A percentile compares a stretch with the other conserved stretches of the same genome.
Conservation (phyloP, 2,888 invertebrate genomes). For the Cremastinae sp. region DNA sequence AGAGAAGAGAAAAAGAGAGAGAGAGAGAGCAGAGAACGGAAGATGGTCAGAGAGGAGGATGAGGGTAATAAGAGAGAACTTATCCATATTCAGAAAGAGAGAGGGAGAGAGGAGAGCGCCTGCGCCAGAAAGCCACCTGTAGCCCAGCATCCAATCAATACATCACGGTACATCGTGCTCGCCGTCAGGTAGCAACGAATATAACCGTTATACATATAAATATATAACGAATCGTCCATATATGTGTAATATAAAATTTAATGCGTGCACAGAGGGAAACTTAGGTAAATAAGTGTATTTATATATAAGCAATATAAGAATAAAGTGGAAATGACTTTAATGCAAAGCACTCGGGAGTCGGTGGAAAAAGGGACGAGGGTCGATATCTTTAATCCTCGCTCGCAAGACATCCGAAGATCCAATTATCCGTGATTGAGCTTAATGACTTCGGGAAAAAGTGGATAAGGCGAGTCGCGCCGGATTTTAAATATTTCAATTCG, state of each 20-base stretch:
- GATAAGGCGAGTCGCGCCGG: not conserved
- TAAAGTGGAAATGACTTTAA: conserved; percentile 31
- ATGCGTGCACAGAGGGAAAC: no score
- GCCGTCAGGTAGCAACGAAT: conserved; percentile 63
- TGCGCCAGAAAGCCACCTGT: conserved; percentile 78
- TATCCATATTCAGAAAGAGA: conserved; percentile 71
- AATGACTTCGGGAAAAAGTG: conserved; percentile 44
- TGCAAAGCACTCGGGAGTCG: conserved; percentile 3
- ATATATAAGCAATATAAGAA: not conserved
- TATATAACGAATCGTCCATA: not conserved
- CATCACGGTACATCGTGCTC: conserved; percentile 73
- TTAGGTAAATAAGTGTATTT: not conserved
- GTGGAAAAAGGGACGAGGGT: not conserved
- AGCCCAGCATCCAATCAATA: conserved; percentile 80
- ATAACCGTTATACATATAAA: conserved; percentile 44
- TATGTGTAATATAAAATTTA: conserved; percentile 3
- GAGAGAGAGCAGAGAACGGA: conserved; percentile 31
- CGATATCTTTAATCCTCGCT: conserved; percentile 36
- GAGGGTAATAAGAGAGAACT: conserved; percentile 62
- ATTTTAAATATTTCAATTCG: conserved; percentile 18
- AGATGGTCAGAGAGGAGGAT: conserved; percentile 29
- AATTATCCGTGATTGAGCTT: conserved; percentile 51
- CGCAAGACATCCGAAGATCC: conserved; percentile 28
- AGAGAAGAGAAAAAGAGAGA: conserved; percentile 26
- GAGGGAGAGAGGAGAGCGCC: conserved; percentile 63